Evolutionary conservation across 2,888 invertebrate genomes (phyloP).

Genomic region (Agrypnus murinus): DNA sequence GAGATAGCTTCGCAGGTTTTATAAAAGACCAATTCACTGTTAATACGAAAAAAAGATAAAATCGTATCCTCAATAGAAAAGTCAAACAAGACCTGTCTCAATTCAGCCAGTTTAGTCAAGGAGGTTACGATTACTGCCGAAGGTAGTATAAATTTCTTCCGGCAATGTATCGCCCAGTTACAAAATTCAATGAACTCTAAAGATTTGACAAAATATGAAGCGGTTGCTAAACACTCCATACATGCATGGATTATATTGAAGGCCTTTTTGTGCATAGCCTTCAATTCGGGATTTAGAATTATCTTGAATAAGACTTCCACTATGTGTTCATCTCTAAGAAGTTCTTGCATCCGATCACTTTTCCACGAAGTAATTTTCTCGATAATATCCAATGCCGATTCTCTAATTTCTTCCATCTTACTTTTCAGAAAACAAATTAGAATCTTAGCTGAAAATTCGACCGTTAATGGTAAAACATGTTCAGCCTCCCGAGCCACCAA

Average conservation of each 20-base stretch:
- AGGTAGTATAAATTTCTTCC: slow-evolving; percentile 35
- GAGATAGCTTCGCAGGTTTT: slow-evolving; percentile 40
- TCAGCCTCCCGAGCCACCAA: slow-evolving; percentile 39
- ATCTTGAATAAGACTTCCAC: slow-evolving; percentile 32
- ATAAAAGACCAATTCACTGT: slow-evolving; percentile 41
- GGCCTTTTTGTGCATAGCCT: slow-evolving; percentile 34
- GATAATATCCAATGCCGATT: slow-evolving; percentile 27
- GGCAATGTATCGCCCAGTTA: slow-evolving; percentile 42
- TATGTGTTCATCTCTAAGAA: slow-evolving; percentile 17
- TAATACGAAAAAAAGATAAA: slow-evolving; percentile 43
- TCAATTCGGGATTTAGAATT: slow-evolving; percentile 29
- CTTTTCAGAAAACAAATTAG: slow-evolving; percentile 35
- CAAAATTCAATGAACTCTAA: slow-evolving; percentile 44
- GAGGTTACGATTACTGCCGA: slow-evolving; percentile 32
- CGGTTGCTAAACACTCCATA: slow-evolving; percentile 38
- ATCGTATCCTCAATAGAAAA: slow-evolving; percentile 44
- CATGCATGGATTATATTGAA: slow-evolving; percentile 34
- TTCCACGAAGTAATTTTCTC: slow-evolving; percentile 31
- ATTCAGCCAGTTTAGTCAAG: slow-evolving; percentile 18
- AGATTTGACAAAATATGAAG: slow-evolving; percentile 36
- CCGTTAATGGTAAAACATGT: slow-evolving; percentile 19
- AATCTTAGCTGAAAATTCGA: slow-evolving; percentile 34
- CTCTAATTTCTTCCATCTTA: slow-evolving; percentile 29
- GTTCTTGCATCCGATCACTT: slow-evolving; percentile 22
- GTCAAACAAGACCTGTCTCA: slow-evolving; percentile 43